These are phyloP conservation scores for Conus betulinus DNA, from an alignment of 1,140 invertebrate genomes.

Conservation along the genomic window DNA sequence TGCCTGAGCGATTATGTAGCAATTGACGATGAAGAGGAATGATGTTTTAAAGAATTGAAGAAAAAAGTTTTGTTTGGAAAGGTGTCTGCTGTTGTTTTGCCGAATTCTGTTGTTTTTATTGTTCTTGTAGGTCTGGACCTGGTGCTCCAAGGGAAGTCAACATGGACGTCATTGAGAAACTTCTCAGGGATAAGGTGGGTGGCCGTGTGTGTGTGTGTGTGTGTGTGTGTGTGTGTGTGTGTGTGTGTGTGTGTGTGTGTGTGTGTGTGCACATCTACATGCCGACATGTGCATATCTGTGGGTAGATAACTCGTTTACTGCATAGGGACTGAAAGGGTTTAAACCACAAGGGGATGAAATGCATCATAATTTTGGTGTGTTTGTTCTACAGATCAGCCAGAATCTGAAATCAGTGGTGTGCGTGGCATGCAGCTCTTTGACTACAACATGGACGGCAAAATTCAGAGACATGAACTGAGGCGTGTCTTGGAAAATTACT, in stretches of 20 bases:
- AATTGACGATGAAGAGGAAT: no score
- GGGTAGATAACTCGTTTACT: no score
- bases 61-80: no score
- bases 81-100: no score
- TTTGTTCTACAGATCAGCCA: constrained; percentile 59
- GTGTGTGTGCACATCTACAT: not conserved
- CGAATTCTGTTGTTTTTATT: no score
- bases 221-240: not conserved
- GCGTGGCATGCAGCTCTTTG: constrained; percentile 70
- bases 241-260: not conserved
- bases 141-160: constrained; percentile 64
- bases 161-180: constrained; percentile 70
- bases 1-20: no score
- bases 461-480: constrained; percentile 70
- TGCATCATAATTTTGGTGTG: no score
- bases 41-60: no score
- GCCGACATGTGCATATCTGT: no score
- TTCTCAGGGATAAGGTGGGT: constrained; percentile 68
- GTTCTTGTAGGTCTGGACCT: constrained; percentile 45
- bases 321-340: no score
- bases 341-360: no score
- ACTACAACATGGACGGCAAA: constrained; percentile 72
- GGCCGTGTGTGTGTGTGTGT: not conserved
- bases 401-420: constrained; percentile 69
- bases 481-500: constrained; percentile 68